Conservation (phyloP, 2,113 vertebrate genomes). For the Dicentrarchus labrax region DNA sequence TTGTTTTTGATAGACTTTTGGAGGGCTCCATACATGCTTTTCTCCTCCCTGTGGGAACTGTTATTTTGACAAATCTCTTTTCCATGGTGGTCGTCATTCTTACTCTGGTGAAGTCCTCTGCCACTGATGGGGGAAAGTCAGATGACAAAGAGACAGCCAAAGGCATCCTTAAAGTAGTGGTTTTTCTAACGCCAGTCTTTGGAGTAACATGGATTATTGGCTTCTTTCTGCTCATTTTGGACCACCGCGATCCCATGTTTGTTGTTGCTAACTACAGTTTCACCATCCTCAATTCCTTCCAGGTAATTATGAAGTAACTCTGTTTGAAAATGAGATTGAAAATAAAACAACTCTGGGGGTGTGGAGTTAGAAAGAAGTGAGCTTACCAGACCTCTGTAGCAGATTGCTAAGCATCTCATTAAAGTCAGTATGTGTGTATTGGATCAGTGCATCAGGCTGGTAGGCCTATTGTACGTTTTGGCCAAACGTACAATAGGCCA, state of each 20-base stretch:
- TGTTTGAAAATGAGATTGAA: neutral
- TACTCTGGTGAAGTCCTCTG: conserved; percentile 88
- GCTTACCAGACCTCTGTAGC: neutral
- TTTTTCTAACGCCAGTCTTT: conserved; percentile 85
- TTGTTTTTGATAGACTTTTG: conserved; percentile 78
- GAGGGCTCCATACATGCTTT: conserved; percentile 91
- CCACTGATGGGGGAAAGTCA: conserved; percentile 72
- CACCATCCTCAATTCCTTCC: conserved; percentile 84
- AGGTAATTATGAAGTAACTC: conserved; percentile 76
- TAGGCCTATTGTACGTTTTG: too few relatives aligned
- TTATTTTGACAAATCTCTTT: conserved; percentile 89
- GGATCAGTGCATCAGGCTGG: too few relatives aligned
- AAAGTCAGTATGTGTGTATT: too few relatives aligned
- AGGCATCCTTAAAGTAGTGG: conserved; percentile 84
- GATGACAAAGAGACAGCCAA: conserved; percentile 82
- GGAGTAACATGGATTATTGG: conserved; percentile 86
- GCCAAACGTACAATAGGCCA: too few relatives aligned
- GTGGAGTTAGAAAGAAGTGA: neutral
- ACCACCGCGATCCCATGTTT: fast-evolving
- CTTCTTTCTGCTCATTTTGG: conserved; percentile 62
- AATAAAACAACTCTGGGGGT: neutral
- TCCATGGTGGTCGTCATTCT: conserved; percentile 90
- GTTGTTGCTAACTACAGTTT: conserved; percentile 68
- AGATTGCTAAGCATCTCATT: neutral
- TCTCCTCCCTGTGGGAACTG: conserved; percentile 86